Evolutionary conservation across 2,113 vertebrate species (phyloP).

Genomic region (Podilymbus podiceps): DNA sequence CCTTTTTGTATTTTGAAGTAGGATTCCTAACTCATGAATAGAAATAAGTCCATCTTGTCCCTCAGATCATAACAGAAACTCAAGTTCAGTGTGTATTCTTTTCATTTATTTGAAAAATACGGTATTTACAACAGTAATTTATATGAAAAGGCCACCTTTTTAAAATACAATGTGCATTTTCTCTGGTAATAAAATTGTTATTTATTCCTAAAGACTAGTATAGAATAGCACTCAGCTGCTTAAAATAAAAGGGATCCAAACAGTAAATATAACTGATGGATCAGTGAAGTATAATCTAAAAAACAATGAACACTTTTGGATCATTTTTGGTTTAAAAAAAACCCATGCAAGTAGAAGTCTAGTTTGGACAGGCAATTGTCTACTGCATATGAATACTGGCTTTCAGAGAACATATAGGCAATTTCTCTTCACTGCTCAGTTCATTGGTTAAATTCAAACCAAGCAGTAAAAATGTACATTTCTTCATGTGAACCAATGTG

Average conservation of each 20-base stretch:
- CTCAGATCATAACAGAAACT: background rate
- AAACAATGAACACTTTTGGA: background rate
- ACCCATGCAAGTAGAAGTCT: background rate
- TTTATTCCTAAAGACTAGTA: background rate
- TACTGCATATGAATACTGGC: background rate
- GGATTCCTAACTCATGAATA: background rate
- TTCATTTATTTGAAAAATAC: slow-evolving; percentile 20
- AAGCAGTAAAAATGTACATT: slow-evolving; percentile 12
- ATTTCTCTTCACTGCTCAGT: background rate
- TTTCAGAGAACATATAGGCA: background rate
- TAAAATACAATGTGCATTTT: background rate
- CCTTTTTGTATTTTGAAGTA: background rate
- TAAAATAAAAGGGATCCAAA: background rate
- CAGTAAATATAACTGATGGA: background rate
- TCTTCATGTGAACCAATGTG: background rate
- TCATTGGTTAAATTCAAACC: slow-evolving; percentile 38
- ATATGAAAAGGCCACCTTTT: slow-evolving; percentile 9
- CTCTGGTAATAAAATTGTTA: background rate
- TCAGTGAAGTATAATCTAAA: background rate
- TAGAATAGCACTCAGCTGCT: background rate
- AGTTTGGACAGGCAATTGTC: background rate
- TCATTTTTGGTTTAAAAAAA: background rate
- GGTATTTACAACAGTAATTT: background rate
- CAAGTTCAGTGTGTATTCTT: background rate
- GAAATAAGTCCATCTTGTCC: background rate